These are phyloP conservation scores for Steinernema scapterisci DNA, from an alignment of 2,888 invertebrate genomes.

Conservation along the genomic window DNA sequence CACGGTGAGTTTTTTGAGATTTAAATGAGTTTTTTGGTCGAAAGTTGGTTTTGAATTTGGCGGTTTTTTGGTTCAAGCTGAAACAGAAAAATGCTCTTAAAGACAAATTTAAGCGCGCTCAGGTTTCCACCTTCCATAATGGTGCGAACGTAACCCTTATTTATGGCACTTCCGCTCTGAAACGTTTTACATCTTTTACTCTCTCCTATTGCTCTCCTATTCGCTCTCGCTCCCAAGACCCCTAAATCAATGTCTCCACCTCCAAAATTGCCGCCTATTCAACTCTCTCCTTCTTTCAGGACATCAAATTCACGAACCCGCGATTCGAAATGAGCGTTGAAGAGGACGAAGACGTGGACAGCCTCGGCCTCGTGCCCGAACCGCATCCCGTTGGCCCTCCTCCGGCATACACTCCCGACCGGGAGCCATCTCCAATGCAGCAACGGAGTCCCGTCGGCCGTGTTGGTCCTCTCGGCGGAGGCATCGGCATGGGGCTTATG, in stretches of 20 bases:
- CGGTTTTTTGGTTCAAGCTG: background rate
- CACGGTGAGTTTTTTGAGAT: background rate
- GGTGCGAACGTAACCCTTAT: no score
- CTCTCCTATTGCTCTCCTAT: no score
- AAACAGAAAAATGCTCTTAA: no score
- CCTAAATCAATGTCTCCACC: slow-evolving; percentile 20
- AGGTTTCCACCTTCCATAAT: no score
- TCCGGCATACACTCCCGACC: slow-evolving; percentile 15
- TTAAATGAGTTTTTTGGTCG: background rate
- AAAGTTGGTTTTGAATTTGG: background rate
- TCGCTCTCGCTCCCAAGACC: slow-evolving; percentile 30
- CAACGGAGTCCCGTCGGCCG: no score
- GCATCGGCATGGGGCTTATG: slow-evolving; percentile 3
- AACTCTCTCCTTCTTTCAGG: background rate
- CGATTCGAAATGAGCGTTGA: slow-evolving; percentile 20
- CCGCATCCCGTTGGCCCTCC: background rate
- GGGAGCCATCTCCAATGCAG: slow-evolving; percentile 5
- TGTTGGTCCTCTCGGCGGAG: background rate
- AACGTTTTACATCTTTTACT: no score
- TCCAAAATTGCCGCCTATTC: background rate
- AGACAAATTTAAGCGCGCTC: background rate
- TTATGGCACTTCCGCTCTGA: no score
- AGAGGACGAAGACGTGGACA: slow-evolving; percentile 17
- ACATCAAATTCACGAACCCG: slow-evolving; percentile 21
- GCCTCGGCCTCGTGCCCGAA: slow-evolving; percentile 1